Evolutionary conservation across 2,888 invertebrate genomes (phyloP).

Genomic region (Diplolepis rosae): DNA sequence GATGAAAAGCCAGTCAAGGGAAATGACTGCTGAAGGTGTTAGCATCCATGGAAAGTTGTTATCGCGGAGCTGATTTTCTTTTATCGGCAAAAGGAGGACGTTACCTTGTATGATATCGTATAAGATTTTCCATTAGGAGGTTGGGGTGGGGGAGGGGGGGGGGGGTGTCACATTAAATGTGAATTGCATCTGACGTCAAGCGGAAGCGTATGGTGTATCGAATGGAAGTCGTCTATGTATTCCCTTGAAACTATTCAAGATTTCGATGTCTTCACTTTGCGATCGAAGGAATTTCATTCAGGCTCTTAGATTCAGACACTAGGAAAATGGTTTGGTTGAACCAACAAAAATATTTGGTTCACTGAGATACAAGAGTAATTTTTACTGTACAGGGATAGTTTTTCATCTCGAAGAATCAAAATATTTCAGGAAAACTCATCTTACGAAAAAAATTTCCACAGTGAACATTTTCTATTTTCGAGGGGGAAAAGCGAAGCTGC

Average conservation of each 20-base stretch:
- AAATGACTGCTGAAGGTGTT: conserved; percentile 23
- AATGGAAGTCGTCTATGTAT: not conserved
- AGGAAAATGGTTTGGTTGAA: too few species aligned
- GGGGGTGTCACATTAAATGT: conserved; percentile 7
- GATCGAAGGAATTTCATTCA: too few species aligned
- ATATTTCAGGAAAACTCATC: too few species aligned
- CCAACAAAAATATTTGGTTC: too few species aligned
- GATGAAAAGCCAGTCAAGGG: conserved; percentile 17
- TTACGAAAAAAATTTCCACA: too few species aligned
- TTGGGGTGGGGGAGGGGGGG: not conserved
- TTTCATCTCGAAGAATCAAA: too few species aligned
- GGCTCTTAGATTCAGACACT: too few species aligned
- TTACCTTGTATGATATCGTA: conserved; percentile 1
- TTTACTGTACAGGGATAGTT: too few species aligned
- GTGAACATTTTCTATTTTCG: too few species aligned
- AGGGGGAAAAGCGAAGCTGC: too few species aligned
- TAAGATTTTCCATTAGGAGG: conserved; percentile 3
- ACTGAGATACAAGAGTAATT: too few species aligned
- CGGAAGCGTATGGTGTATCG: not conserved
- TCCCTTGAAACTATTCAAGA: not conserved
- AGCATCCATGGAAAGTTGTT: conserved; percentile 9
- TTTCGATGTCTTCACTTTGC: not conserved
- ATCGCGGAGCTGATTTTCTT: conserved; percentile 23
- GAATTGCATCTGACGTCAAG: conserved; percentile 1
- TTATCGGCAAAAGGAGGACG: conserved; percentile 15